Evolutionary conservation across 1,140 invertebrate genomes (phyloP), one percentile per base, ranked within the genome.

Genomic region (Oryctes rhinoceros): DNA sequence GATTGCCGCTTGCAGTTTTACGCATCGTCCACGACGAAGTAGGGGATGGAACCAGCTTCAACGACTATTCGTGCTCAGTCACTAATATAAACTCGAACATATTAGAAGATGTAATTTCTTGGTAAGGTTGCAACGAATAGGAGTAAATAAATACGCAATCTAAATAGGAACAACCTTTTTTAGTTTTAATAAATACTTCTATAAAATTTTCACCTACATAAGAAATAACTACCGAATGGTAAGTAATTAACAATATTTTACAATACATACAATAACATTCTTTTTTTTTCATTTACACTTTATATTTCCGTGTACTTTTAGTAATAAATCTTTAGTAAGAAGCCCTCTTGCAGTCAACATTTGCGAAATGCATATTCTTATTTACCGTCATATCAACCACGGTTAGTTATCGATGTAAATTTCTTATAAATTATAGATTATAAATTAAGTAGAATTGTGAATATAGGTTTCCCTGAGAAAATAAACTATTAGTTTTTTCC

Each of bases 191-290:
- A 71, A 71, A 71, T 71, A 71, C 35, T 71, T 71, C 65, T 71
- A 71, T 71, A 71, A 71, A 71, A 71, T 71, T 71, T 71, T 9
- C 65, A 71, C 65, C 65, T 71, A 71, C 65, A 71, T 71, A 71
- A 71, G 65, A 71, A 71, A 71, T 71, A 71, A 71, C 65, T 71
- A 71, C 24, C 65, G 15, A 71, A 71, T 37, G 65, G 35, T 71
- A 71, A 71, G 35, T 71, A 71, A 71, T 71, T 71, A 71, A 71
- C 65, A 71, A 71, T 71, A 71, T 71, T 71, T 71, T 71, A 71
- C 65, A 71, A 11, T 18, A 24, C 24, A 71, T 71, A 24, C 24
- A 24, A 71, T 71, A 71, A 71, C 35, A 35, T 37, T 10, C 18
- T 30, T 20, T 65, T 62, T 30, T 71, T 71, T 24, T 24, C 30